Conservation (phyloP, 2,888 invertebrate genomes). For the Cheilosia pagana region DNA sequence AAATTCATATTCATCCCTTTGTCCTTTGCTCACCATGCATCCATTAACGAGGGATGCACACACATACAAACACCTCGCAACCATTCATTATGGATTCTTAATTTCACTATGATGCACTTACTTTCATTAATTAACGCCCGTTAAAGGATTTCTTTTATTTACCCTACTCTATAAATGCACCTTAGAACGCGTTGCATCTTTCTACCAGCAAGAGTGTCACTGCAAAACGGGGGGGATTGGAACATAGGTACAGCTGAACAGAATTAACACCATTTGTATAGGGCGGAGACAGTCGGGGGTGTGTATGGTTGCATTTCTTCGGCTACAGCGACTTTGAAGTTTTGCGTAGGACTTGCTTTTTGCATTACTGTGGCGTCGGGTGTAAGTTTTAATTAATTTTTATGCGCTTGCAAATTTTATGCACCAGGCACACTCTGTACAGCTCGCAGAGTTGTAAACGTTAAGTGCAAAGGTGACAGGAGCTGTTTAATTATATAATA, state of each 20-base stretch:
- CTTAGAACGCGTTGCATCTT: conserved; percentile 23
- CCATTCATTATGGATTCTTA: conserved; percentile 70
- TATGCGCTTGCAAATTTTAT: conserved; percentile 21
- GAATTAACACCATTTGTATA: neutral
- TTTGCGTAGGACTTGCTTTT: conserved; percentile 47
- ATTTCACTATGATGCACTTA: conserved; percentile 70
- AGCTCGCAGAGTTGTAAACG: neutral
- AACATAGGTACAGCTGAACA: neutral
- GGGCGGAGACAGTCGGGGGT: neutral
- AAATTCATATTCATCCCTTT: conserved; percentile 43
- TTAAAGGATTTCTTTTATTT: conserved; percentile 51
- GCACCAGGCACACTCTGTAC: neutral
- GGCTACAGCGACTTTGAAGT: conserved; percentile 56
- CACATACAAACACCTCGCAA: neutral
- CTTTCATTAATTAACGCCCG: conserved; percentile 74
- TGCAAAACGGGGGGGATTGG: neutral
- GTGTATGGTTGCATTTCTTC: conserved; percentile 31
- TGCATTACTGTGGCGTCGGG: conserved; percentile 31
- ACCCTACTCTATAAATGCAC: neutral
- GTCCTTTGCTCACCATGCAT: conserved; percentile 22
- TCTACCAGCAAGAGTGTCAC: conserved; percentile 11
- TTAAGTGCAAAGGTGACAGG: conserved; percentile 47
- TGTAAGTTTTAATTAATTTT: conserved; percentile 67
- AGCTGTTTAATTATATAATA: conserved; percentile 19
- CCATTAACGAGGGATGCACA: conserved; percentile 16